These are phyloP conservation scores for Falco cherrug DNA, from an alignment of 2,797 vertebrate genomes.

Conservation along the genomic window DNA sequence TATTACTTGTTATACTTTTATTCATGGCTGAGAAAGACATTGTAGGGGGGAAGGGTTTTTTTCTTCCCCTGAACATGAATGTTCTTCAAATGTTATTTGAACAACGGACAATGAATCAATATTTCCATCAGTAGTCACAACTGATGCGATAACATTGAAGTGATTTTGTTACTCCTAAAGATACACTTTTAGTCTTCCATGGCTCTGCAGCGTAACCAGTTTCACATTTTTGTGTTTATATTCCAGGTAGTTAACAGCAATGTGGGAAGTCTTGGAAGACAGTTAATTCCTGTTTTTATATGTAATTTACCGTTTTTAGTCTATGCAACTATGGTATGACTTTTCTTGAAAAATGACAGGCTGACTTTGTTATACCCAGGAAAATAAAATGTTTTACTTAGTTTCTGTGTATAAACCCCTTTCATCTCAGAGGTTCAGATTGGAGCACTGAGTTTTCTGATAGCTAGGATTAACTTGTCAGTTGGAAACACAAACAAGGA, in stretches of 20 bases:
- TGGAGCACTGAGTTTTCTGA: not conserved
- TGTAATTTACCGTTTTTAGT: not conserved
- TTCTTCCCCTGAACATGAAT: not conserved
- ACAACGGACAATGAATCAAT: slow-evolving; percentile 26
- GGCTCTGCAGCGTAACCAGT: not conserved
- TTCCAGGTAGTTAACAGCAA: not conserved
- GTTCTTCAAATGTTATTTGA: slow-evolving; percentile 2
- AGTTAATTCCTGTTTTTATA: not conserved
- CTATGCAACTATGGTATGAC: not conserved
- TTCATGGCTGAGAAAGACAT: not conserved
- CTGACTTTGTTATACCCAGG: not conserved
- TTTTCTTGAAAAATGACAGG: not conserved
- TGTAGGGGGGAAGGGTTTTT: not conserved
- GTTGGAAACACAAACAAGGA: not conserved
- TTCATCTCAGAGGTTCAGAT: not conserved
- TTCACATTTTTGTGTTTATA: not conserved
- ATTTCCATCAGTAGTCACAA: slow-evolving; percentile 46
- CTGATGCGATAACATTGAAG: not conserved
- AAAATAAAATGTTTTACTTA: not conserved
- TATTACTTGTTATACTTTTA: not conserved
- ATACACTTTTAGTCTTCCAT: not conserved
- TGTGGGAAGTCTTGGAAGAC: not conserved
- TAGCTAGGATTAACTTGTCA: not conserved
- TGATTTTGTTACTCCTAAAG: slow-evolving; percentile 1
- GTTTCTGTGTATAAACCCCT: not conserved